Conservation (phyloP, 2,888 invertebrate species). For the Brassicogethes aeneus region DNA sequence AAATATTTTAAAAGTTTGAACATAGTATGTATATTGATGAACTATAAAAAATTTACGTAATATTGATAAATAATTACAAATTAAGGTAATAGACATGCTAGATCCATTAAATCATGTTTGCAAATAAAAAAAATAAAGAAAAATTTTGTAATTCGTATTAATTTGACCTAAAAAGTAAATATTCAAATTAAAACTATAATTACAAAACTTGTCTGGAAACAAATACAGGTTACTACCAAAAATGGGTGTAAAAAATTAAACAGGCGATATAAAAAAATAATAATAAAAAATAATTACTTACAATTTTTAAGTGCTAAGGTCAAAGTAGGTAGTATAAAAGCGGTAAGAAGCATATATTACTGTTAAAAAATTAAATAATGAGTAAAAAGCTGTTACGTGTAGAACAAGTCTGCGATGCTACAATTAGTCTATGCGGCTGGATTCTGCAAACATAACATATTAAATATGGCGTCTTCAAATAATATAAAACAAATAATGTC, state of each 20-base stretch:
- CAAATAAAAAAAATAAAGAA: too few species aligned
- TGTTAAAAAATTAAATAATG: conserved; percentile 26
- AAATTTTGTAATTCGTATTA: too few species aligned
- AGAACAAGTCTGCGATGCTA: conserved; percentile 40
- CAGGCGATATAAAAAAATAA: background rate
- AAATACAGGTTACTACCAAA: background rate
- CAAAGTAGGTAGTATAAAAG: conserved; percentile 9
- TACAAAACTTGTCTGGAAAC: too few species aligned
- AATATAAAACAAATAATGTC: conserved; percentile 17
- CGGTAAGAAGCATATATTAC: conserved; percentile 16
- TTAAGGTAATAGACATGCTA: too few species aligned
- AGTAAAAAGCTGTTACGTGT: conserved; percentile 38
- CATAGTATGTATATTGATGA: too few species aligned
- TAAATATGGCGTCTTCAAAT: conserved; percentile 34
- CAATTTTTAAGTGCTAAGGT: conserved; percentile 13
- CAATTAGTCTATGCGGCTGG: conserved; percentile 40
- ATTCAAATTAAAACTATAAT: too few species aligned
- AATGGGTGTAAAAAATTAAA: too few species aligned
- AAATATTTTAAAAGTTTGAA: too few species aligned
- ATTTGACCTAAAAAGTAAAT: too few species aligned
- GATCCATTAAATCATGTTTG: too few species aligned
- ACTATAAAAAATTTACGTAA: too few species aligned
- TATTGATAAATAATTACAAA: too few species aligned
- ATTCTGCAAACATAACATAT: conserved; percentile 41
- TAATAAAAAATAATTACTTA: conserved; percentile 9